A percentile compares a stretch with the other conserved stretches of the same genome.
Evolutionary conservation across 2,113 vertebrate species (phyloP).

Genomic region (Aptenodytes forsteri): DNA sequence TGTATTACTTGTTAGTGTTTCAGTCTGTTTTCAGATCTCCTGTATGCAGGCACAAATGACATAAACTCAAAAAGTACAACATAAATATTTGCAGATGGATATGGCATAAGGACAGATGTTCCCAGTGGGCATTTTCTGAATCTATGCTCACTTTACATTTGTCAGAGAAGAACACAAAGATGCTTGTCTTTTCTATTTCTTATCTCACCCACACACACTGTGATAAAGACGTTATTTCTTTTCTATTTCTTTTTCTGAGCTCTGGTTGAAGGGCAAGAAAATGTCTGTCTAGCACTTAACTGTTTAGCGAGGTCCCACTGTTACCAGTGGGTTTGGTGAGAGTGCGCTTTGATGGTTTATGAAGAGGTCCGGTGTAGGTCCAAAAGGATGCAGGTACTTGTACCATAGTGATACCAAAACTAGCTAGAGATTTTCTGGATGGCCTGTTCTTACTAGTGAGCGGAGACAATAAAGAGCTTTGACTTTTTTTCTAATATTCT

Average conservation of each 20-base stretch:
- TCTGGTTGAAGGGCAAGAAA: background rate
- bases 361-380: background rate
- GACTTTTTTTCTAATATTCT: background rate
- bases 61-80: background rate
- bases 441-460: background rate
- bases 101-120: background rate
- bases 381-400: background rate
- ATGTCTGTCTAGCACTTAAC: background rate
- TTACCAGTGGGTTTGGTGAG: background rate
- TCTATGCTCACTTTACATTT: background rate
- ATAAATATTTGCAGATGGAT: slow-evolving; percentile 17
- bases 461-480: background rate
- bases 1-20: background rate
- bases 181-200: background rate
- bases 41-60: background rate
- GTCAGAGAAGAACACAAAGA: background rate
- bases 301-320: background rate
- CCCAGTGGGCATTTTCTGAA: background rate
- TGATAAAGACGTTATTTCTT: background rate
- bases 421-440: background rate
- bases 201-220: background rate
- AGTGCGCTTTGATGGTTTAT: background rate
- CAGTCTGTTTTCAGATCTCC: background rate
- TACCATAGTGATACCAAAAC: background rate
- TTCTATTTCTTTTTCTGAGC: background rate